Evolutionary conservation across 2,797 vertebrate genomes (phyloP).

Genomic region (Coilia nasus): DNA sequence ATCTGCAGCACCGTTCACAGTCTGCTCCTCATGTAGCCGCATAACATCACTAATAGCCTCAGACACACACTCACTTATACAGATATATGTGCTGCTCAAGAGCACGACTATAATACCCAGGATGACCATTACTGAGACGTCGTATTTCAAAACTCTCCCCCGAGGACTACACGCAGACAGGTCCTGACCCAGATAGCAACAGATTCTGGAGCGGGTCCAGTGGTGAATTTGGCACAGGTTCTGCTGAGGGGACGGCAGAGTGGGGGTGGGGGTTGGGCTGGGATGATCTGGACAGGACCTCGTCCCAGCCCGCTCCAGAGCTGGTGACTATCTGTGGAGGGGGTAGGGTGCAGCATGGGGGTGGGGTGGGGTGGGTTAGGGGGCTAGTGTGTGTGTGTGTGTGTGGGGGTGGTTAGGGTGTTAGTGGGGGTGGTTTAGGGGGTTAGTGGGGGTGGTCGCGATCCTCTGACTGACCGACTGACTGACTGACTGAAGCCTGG

Average conservation of each 20-base stretch:
- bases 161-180: background rate
- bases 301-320: background rate
- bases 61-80: background rate
- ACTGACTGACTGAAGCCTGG: slow-evolving; percentile 54
- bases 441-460: no score
- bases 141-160: background rate
- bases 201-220: background rate
- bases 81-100: slow-evolving; percentile 1
- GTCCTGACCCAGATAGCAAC: slow-evolving; percentile 3
- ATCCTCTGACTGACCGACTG: no score
- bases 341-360: background rate
- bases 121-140: background rate
- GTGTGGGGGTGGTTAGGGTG: no score
- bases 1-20: background rate
- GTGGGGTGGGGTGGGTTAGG: no score
- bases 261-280: no score
- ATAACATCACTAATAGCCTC: background rate
- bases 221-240: background rate
- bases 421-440: no score
- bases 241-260: no score
- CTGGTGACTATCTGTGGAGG: background rate
- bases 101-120: background rate
- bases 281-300: background rate
- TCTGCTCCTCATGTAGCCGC: background rate
- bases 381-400: no score